phyloP scores from a whole-genome alignment of 2,888 invertebrate species.

The Bombylius major region DNA sequence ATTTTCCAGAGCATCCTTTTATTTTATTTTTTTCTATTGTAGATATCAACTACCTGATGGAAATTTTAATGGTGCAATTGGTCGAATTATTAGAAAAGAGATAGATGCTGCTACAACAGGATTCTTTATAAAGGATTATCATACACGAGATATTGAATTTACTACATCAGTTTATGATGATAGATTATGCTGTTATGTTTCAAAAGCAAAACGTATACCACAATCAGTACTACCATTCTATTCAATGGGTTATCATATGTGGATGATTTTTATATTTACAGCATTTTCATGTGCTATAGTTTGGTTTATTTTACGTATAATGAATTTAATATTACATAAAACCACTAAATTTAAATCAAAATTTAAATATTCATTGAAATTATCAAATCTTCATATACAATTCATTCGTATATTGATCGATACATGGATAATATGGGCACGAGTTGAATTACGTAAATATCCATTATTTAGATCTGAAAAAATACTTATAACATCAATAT shows the following conservation, averaged over 20 bases:
- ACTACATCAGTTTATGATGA: constrained; percentile 32
- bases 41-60: constrained; percentile 30
- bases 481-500: constrained; percentile 31
- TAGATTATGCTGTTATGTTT: constrained; percentile 33
- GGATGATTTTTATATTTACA: constrained; percentile 28
- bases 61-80: constrained; percentile 31
- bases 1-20: too few relatives aligned
- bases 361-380: not conserved
- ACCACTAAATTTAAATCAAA: not conserved
- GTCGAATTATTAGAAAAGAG: constrained; percentile 26
- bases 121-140: constrained; percentile 37
- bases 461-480: constrained; percentile 32
- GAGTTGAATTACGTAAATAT: constrained; percentile 27
- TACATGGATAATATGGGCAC: constrained; percentile 32
- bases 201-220: constrained; percentile 33
- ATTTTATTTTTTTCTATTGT: not conserved
- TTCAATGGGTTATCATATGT: constrained; percentile 28
- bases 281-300: constrained; percentile 22
- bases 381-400: not conserved
- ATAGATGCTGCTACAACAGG: constrained; percentile 33
- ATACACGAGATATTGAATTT: constrained; percentile 29
- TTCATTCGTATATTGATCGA: constrained; percentile 24
- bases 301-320: constrained; percentile 23
- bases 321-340: constrained; percentile 5
- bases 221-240: constrained; percentile 33